Evolutionary conservation across 2,888 invertebrate species (phyloP).

Genomic region (Standfussiana lucernea): DNA sequence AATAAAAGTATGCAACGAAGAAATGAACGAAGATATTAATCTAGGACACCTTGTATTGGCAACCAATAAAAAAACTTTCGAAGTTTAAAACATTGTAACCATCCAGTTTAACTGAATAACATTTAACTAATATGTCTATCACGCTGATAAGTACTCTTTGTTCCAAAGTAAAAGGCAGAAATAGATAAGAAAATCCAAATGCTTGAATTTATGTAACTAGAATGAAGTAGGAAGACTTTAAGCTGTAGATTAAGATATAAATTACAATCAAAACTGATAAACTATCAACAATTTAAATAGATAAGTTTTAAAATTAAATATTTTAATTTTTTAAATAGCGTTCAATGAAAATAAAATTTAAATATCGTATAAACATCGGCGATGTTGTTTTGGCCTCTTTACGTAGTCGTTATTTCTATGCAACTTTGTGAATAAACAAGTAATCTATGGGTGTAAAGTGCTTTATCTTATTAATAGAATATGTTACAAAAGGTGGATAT

Average conservation of each 20-base stretch:
- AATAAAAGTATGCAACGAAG: neutral
- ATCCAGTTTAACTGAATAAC: neutral
- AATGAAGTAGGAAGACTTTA: conserved; percentile 40
- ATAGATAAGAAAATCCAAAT: conserved; percentile 58
- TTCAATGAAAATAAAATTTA: conserved; percentile 36
- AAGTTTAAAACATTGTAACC: neutral
- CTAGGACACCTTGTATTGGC: neutral
- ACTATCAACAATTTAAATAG: conserved; percentile 55
- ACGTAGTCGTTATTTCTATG: conserved; percentile 36
- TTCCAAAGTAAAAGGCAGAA: conserved; percentile 40
- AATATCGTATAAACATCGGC: conserved; percentile 31
- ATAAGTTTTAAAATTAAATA: conserved; percentile 26
- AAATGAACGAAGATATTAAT: neutral
- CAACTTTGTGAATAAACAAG: conserved; percentile 47
- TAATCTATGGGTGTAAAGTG: conserved; percentile 56
- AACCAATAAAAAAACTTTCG: neutral
- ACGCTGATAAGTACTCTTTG: conserved; percentile 1
- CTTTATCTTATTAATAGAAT: conserved; percentile 41
- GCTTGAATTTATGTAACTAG: conserved; percentile 53
- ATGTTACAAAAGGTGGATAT: conserved; percentile 36
- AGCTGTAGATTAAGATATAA: conserved; percentile 62
- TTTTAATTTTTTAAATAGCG: conserved; percentile 26
- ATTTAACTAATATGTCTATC: conserved; percentile 23
- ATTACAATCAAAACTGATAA: conserved; percentile 62
- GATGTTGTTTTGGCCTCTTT: conserved; percentile 10